phyloP scores from a whole-genome alignment of 2,113 vertebrate species.

The Bos taurus region ARS-UCD2.0 NC_037335.1:6970001-6970500 shows the following conservation, averaged over 20 bases:
- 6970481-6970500: not conserved
- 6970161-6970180: not conserved
- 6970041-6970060: not conserved
- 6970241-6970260: not conserved
- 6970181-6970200: not conserved
- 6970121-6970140: not conserved
- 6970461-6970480: not conserved
- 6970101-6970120: not conserved
- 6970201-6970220: not conserved
- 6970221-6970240: not conserved
- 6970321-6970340: not conserved
- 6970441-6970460: not conserved
- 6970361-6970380: not conserved
- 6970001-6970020: not conserved
- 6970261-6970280: not conserved
- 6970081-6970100: not conserved
- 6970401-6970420: not conserved
- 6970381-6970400: not conserved
- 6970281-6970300: not conserved
- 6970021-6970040: not conserved
- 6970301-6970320: not conserved
- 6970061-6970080: not conserved
- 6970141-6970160: not conserved
- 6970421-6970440: not conserved
- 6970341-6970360: not conserved